These are phyloP conservation scores for Axis porcinus DNA, from an alignment of 2,113 vertebrate species.

Conservation along the genomic window DNA sequence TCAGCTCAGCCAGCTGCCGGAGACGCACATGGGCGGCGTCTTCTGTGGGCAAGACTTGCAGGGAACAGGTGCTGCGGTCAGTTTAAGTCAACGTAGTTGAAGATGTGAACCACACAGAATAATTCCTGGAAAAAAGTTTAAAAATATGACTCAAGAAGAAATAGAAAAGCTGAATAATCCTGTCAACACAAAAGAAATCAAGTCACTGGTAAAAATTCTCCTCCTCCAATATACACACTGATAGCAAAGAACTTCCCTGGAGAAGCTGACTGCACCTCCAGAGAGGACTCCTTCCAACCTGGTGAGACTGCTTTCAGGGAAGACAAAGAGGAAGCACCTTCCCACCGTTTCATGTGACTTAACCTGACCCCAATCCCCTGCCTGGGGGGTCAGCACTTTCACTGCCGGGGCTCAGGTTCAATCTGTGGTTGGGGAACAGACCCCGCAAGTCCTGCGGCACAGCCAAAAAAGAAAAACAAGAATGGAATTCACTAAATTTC, in stretches of 20 bases:
- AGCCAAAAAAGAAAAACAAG: neutral
- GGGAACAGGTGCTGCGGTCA: neutral
- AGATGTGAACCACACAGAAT: neutral
- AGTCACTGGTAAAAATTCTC: neutral
- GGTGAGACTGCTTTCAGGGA: neutral
- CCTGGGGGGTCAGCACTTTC: neutral
- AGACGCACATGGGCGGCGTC: rapidly evolving
- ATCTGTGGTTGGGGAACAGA: neutral
- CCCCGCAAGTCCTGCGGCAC: neutral
- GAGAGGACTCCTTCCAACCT: neutral
- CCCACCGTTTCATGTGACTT: neutral
- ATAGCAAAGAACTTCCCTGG: neutral
- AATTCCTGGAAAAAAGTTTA: neutral
- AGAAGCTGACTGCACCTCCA: neutral
- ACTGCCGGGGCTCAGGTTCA: neutral
- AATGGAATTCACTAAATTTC: neutral
- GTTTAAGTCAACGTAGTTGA: neutral
- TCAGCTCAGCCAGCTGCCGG: neutral
- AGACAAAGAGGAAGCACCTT: neutral
- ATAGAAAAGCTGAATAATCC: neutral
- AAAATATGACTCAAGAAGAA: neutral
- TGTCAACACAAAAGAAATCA: neutral
- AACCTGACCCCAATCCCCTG: neutral
- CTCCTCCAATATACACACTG: neutral
- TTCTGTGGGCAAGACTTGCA: neutral